Evolutionary conservation across 2,113 vertebrate genomes (phyloP), one percentile per base, ranked within the genome.

Genomic region (Indicator indicator): DNA sequence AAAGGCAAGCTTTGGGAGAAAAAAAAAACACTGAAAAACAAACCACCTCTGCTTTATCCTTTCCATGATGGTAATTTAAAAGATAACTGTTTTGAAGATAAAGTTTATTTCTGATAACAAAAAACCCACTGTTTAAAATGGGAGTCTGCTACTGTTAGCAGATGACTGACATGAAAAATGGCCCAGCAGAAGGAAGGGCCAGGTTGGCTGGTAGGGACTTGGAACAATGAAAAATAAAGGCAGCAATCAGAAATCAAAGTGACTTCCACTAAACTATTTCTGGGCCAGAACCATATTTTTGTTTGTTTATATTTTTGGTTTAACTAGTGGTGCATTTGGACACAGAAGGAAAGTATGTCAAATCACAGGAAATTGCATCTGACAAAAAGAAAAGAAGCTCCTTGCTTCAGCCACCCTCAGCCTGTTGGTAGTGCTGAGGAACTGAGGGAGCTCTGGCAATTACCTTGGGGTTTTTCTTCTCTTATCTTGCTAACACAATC

Each of bases 31-130:
- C 42, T 88, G 56, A 79, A 73, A 91, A 93, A 93, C 59, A 92
- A 89, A 59, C 48, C 79, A 50, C 75, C 15, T 60, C 6, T 14
- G 9, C 62, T 33, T 9, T 28, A 55, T 83, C 78, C 74, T 93
- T 89, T 94, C 82, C 86, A 76, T 44, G 70, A 80, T 76, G 70
- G 90, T 71, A 96, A 93, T 97, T 97, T 95, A 88, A 91, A 94
- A 96, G 72, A 93, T 70, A 90, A 95, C 82, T 94, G 81, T 79
- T 98, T 94, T 81, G 83, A 90, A 96, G 95, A 95, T 93, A 81
- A 94, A 90, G 81, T 72, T 90, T 94, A 89, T 93, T 97, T 96
- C 88, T 94, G 76, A 62, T 91, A 96, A 95, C 70, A 96, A 89
- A 92, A 88, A 48, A 3, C 32, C 9, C 71, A 16, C 32, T 48